These are phyloP conservation scores for Rhyacophila evoluta DNA, from an alignment of 2,888 invertebrate species.

Conservation along the genomic window DNA sequence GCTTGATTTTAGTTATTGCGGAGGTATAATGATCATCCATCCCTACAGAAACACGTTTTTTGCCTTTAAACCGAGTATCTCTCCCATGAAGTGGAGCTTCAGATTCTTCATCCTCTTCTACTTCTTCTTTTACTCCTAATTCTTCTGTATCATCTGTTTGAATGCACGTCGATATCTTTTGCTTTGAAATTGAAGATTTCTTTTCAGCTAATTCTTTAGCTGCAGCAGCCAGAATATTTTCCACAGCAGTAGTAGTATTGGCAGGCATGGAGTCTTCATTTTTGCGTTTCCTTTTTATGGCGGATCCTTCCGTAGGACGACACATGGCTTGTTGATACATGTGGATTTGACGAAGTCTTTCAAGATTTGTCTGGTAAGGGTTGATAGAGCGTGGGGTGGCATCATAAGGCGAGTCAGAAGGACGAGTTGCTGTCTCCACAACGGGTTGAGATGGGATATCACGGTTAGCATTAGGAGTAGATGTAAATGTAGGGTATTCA, in stretches of 20 bases:
- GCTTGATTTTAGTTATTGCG: slow-evolving; percentile 48
- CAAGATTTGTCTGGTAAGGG: slow-evolving; percentile 47
- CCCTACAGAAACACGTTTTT: slow-evolving; percentile 64
- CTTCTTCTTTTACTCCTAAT: slow-evolving; percentile 54
- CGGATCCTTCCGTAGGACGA: slow-evolving; percentile 56
- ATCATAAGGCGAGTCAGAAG: slow-evolving; percentile 54
- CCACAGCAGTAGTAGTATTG: slow-evolving; percentile 65
- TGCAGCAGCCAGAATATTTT: slow-evolving; percentile 67
- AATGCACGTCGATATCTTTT: slow-evolving; percentile 62
- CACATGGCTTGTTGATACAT: slow-evolving; percentile 71
- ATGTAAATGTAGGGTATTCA: slow-evolving; percentile 64
- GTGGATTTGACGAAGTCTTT: slow-evolving; percentile 61
- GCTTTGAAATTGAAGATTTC: slow-evolving; percentile 56
- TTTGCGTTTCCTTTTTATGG: slow-evolving; percentile 60
- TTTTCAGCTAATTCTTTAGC: slow-evolving; percentile 62
- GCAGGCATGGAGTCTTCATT: slow-evolving; percentile 62
- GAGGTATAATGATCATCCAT: slow-evolving; percentile 57
- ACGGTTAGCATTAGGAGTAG: slow-evolving; percentile 51
- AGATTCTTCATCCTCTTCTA: slow-evolving; percentile 44
- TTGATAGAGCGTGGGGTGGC: slow-evolving; percentile 38
- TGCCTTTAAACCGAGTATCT: slow-evolving; percentile 64
- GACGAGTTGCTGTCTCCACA: slow-evolving; percentile 50
- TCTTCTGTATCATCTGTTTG: slow-evolving; percentile 66
- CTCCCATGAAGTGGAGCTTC: slow-evolving; percentile 60
- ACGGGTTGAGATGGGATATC: slow-evolving; percentile 50